phyloP scores from a whole-genome alignment of 2,888 invertebrate genomes.

The Ectobius pallidus region DNA sequence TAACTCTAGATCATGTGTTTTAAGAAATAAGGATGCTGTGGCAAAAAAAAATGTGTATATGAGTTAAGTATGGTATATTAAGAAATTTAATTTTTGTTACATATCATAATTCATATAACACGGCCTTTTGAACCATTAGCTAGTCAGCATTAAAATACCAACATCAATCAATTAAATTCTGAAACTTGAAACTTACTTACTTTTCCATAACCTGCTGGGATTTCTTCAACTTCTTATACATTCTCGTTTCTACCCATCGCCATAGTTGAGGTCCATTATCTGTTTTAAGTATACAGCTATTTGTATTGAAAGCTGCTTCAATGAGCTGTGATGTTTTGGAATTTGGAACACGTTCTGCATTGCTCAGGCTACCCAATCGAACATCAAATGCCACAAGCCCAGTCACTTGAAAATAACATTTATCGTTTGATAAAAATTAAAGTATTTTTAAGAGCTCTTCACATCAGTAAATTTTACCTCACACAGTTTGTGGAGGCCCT shows the following conservation, averaged over 20 bases:
- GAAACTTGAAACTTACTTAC: too few species aligned
- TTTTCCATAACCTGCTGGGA: slow-evolving; percentile 75
- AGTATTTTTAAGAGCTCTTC: slow-evolving; percentile 12
- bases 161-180: too few species aligned
- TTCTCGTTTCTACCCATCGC: slow-evolving; percentile 73
- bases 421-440: slow-evolving; percentile 24
- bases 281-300: slow-evolving; percentile 69
- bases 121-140: too few species aligned
- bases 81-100: too few species aligned
- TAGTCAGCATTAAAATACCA: too few species aligned
- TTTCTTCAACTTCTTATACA: slow-evolving; percentile 69
- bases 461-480: too few species aligned
- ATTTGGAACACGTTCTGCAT: slow-evolving; percentile 60
- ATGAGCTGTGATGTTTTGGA: slow-evolving; percentile 74
- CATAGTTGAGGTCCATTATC: slow-evolving; percentile 75
- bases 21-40: too few species aligned
- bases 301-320: slow-evolving; percentile 73
- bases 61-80: too few species aligned
- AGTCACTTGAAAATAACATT: slow-evolving; percentile 72
- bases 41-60: too few species aligned
- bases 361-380: slow-evolving; percentile 69
- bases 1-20: too few species aligned
- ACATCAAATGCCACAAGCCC: slow-evolving; percentile 74
- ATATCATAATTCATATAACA: too few species aligned
- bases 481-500: too few species aligned